phyloP scores from a whole-genome alignment of 37 sponge, comb jelly and placozoan genomes.

The Aplysina aerophoba region DNA sequence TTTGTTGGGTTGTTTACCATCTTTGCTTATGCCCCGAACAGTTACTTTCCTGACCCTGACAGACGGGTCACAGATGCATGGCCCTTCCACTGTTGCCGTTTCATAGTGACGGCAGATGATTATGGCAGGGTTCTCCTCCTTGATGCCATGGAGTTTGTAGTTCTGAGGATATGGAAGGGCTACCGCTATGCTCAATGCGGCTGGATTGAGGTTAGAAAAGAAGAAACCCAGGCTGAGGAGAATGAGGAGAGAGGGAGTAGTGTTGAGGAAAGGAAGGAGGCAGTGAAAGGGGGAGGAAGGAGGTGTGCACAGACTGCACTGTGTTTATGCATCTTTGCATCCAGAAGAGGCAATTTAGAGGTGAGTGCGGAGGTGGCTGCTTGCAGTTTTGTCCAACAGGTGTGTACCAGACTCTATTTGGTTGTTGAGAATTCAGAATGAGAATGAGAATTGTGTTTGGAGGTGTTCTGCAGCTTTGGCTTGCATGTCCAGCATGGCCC shows the following conservation, averaged over 20 bases:
- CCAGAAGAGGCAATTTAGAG: conserved; percentile 85
- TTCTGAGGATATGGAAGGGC: conserved; percentile 45
- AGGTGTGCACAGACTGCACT: conserved; percentile 40
- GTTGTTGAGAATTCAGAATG: too few species aligned
- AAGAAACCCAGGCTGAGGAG: neutral
- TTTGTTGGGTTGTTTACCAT: neutral
- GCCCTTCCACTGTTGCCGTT: conserved; percentile 26
- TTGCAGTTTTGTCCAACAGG: neutral
- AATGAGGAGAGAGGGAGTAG: too few species aligned
- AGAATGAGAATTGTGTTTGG: neutral
- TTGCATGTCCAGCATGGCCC: conserved; percentile 71
- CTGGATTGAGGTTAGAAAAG: conserved; percentile 61
- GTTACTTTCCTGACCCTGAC: conserved; percentile 18
- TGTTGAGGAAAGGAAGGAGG: too few species aligned
- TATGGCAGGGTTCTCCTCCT: conserved; percentile 79
- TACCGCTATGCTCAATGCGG: conserved; percentile 93
- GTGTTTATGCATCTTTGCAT: conserved; percentile 78
- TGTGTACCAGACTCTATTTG: too few species aligned
- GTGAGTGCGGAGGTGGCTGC: conserved; percentile 14
- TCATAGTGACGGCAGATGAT: conserved; percentile 30
- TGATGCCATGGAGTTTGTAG: conserved; percentile 41
- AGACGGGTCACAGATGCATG: neutral
- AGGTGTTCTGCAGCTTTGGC: conserved; percentile 9
- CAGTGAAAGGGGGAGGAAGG: too few species aligned
- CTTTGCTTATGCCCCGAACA: too few species aligned